phyloP scores from a whole-genome alignment of 2,797 vertebrate genomes.

The Erpetoichthys calabaricus region DNA sequence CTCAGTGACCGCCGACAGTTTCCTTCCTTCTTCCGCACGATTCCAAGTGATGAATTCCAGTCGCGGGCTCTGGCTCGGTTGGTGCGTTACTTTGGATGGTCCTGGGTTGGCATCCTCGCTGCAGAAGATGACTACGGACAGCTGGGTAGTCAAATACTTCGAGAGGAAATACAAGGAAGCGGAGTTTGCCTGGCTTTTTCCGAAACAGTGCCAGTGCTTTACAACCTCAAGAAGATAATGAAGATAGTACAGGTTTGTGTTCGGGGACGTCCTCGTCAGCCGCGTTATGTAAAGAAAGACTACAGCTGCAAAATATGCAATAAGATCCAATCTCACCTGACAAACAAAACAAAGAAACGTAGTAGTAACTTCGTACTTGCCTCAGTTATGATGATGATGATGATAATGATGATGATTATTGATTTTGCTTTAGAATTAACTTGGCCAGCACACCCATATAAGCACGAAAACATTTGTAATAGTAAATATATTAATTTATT shows the following conservation, averaged over 20 bases:
- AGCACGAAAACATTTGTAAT: too few relatives aligned
- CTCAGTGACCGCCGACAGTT: background rate
- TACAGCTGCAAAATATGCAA: too few relatives aligned
- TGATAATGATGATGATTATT: too few relatives aligned
- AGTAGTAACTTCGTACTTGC: too few relatives aligned
- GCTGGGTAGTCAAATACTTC: conserved; percentile 11
- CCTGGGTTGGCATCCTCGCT: conserved; percentile 15
- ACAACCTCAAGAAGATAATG: conserved; percentile 8
- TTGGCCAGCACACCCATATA: too few relatives aligned
- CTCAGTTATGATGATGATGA: too few relatives aligned
- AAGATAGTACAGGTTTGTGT: conserved; percentile 7
- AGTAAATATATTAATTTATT: too few relatives aligned
- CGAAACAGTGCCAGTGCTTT: background rate
- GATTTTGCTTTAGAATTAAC: too few relatives aligned
- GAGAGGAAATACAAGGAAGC: conserved; percentile 11
- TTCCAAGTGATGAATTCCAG: background rate
- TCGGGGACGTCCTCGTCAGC: too few relatives aligned
- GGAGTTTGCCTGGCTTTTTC: conserved; percentile 3
- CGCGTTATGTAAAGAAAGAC: too few relatives aligned
- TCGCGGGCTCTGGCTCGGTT: conserved; percentile 9
- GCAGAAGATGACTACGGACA: conserved; percentile 16
- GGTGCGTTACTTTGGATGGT: conserved; percentile 15
- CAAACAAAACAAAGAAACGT: too few relatives aligned
- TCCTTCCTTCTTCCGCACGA: background rate
- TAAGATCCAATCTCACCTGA: too few relatives aligned